Evolutionary conservation across 2,888 invertebrate genomes (phyloP).

Genomic region (Cyclophora albipunctata): DNA sequence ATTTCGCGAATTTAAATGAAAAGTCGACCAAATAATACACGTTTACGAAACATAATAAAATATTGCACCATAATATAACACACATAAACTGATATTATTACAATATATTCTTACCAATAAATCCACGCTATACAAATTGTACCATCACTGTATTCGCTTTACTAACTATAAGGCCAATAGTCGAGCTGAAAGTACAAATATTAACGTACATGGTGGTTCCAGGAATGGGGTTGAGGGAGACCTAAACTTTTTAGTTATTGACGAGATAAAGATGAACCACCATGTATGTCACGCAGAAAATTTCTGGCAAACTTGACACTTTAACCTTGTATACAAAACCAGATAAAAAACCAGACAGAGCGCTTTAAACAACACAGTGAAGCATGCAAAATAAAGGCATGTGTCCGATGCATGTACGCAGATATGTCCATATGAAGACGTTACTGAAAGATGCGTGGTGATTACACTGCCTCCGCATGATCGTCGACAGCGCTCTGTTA

Average conservation of each 20-base stretch:
- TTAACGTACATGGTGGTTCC: constrained; percentile 46
- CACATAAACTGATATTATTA: too few species aligned
- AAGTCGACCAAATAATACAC: constrained; percentile 59
- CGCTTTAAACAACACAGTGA: too few species aligned
- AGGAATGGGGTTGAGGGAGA: constrained; percentile 5
- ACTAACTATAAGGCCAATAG: constrained; percentile 37
- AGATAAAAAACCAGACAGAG: too few species aligned
- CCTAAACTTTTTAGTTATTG: too few species aligned
- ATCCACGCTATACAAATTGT: constrained; percentile 2
- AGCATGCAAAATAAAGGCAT: too few species aligned
- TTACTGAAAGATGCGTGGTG: too few species aligned
- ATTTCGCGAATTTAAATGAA: too few species aligned
- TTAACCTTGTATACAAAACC: too few species aligned
- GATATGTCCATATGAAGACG: background rate
- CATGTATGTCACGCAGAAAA: constrained; percentile 42
- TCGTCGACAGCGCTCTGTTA: too few species aligned
- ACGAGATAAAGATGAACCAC: constrained; percentile 29
- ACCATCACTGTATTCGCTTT: constrained; percentile 4
- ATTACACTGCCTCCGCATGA: too few species aligned
- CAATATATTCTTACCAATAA: constrained; percentile 4
- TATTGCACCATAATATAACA: constrained; percentile 2
- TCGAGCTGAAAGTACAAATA: constrained; percentile 51
- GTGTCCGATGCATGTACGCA: too few species aligned
- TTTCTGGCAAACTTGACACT: constrained; percentile 44
- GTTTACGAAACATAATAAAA: constrained; percentile 43